Evolutionary conservation across 1,140 invertebrate genomes (phyloP), one percentile per base, ranked within the genome.

Genomic region (Ctenoplectra terminalis): DNA sequence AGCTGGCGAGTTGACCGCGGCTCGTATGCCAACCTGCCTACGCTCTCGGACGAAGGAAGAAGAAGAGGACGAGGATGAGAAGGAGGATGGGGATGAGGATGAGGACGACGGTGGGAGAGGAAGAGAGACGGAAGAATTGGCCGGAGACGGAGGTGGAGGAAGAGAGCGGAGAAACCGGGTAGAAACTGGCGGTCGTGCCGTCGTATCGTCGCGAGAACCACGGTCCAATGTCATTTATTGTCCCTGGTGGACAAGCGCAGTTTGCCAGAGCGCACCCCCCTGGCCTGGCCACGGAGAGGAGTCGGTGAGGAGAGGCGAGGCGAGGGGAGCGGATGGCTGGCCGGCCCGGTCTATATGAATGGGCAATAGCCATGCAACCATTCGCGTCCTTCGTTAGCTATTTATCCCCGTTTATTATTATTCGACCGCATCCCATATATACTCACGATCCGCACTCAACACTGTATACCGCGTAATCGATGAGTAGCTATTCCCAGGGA

Each of bases 161-260:
- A 61, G 70, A 83, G 86, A 79, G 81, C 58, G 69, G 79, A 56
- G 74, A 86, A 84, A 89, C 83, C 82, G 83, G 82, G 84, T 72
- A 86, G 87, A 88, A 85, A 89, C 86, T 84, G 75, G 85, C 87
- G 82, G 81, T 85, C 87, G 84, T 84, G 80, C 86, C 82, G 87
- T 79, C 86, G 81, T 85, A 86, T 79, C 80, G 84, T 87, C 86
- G 88, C 88, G 88, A 91, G 88, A 89, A 87, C 84, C 89, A 88
- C 87, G 87, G 86, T 89, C 85, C 90, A 90, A 91, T 91, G 90
- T 92, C 91, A 91, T 92, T 92, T 92, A 90, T 92, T 92, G 91
- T 91, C 88, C 90, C 69, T 60, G 79, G 60, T 72, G 84, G 74
- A 85, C 83, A 80, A 80, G 82, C 76, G 79, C 85, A 78, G 83